Conservation (phyloP, 2,888 invertebrate species). For the Volucella inanis region DNA sequence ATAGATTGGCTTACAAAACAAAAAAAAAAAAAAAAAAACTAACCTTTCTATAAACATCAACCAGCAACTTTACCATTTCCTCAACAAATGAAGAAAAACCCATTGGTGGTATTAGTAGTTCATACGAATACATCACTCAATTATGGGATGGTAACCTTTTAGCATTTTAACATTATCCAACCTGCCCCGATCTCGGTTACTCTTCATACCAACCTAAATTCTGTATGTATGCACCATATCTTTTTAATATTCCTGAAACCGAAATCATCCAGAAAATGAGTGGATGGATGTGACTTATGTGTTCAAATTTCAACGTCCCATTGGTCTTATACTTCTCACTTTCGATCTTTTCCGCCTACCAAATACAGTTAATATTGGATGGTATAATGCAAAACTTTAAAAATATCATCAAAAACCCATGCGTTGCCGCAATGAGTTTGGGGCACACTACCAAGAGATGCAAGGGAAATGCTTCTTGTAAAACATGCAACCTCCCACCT, state of each 20-base stretch:
- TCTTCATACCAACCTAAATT: conserved; percentile 12
- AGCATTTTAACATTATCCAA: neutral
- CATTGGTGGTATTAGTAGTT: neutral
- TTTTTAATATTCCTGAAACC: conserved; percentile 1
- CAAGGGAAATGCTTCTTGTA: neutral
- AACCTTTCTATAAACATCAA: no score
- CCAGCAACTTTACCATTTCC: no score
- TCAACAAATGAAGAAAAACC: conserved; percentile 7
- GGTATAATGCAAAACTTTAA: neutral
- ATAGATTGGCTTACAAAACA: no score
- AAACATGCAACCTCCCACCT: neutral
- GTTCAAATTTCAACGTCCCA: neutral
- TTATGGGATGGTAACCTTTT: conserved; percentile 10
- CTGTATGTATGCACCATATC: conserved; percentile 4
- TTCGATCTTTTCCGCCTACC: conserved; percentile 12
- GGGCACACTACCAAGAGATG: neutral
- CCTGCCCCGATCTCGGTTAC: conserved; percentile 3
- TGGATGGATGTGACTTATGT: neutral
- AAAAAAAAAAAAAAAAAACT: no score
- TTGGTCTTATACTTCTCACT: neutral
- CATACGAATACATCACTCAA: conserved; percentile 10
- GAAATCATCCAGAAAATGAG: conserved; percentile 1
- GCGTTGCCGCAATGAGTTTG: no score
- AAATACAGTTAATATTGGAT: conserved; percentile 2
- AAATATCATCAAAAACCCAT: conserved; percentile 1